phyloP scores from a whole-genome alignment of 1,140 invertebrate genomes.

The Eciton burchellii region DNA sequence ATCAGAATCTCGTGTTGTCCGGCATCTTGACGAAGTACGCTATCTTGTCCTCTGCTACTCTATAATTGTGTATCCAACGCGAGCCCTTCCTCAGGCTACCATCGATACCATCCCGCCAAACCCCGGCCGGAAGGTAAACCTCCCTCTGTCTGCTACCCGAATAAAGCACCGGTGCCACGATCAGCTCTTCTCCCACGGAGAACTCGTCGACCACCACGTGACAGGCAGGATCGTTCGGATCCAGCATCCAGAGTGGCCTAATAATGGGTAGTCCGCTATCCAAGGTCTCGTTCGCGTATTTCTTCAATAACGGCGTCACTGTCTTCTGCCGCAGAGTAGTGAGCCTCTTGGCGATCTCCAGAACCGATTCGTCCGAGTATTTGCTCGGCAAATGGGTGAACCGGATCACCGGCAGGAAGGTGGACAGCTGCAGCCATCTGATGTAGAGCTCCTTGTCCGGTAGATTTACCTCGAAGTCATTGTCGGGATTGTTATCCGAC shows the following conservation, averaged over 20 bases:
- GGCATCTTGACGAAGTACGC: slow-evolving; percentile 95
- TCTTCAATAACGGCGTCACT: slow-evolving; percentile 91
- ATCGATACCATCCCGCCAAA: slow-evolving; percentile 96
- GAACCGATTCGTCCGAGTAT: slow-evolving; percentile 91
- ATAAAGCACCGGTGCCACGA: slow-evolving; percentile 95
- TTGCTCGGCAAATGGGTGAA: slow-evolving; percentile 95
- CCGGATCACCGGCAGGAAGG: slow-evolving; percentile 95
- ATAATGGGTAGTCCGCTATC: slow-evolving; percentile 94
- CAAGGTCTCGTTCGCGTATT: slow-evolving; percentile 91
- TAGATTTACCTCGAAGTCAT: slow-evolving; percentile 87
- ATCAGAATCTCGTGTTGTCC: slow-evolving; percentile 91
- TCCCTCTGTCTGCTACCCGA: slow-evolving; percentile 87
- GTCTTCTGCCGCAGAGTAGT: slow-evolving; percentile 91
- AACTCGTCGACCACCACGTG: slow-evolving; percentile 95
- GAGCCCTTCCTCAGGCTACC: slow-evolving; percentile 93
- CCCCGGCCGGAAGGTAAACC: slow-evolving; percentile 94
- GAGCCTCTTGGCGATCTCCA: slow-evolving; percentile 91
- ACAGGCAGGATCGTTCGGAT: slow-evolving; percentile 92
- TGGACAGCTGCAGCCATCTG: slow-evolving; percentile 97
- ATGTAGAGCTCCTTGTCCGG: slow-evolving; percentile 96
- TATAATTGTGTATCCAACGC: slow-evolving; percentile 95
- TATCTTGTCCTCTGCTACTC: slow-evolving; percentile 91
- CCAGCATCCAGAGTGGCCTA: slow-evolving; percentile 96
- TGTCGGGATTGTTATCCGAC: slow-evolving; percentile 85
- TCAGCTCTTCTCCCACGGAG: slow-evolving; percentile 94